Percentiles rank a stretch among this genome's conserved stretches.
phyloP scores from a whole-genome alignment of 2,797 vertebrate species.

The Mormyrus proboscirostris region DNA sequence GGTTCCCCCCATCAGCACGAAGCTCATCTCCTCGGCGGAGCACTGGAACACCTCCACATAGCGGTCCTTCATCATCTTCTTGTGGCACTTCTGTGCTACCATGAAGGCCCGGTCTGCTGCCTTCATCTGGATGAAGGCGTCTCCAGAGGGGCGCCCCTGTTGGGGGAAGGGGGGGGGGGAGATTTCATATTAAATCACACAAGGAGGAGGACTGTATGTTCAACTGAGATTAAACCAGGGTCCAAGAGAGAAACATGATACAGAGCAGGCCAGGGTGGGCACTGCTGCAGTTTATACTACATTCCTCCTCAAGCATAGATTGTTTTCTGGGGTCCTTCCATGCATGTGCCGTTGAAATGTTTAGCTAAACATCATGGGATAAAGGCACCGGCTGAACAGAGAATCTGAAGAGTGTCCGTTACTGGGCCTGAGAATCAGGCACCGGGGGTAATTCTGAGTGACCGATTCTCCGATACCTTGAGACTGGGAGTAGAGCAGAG shows the following conservation, averaged over 20 bases:
- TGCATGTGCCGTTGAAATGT: not conserved
- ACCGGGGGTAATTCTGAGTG: not conserved
- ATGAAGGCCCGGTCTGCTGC: slow-evolving; percentile 83
- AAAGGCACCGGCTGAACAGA: not conserved
- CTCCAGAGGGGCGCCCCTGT: slow-evolving; percentile 87
- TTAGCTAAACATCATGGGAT: not conserved
- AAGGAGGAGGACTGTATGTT: not conserved
- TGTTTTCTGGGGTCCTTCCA: not conserved
- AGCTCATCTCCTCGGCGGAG: slow-evolving; percentile 96
- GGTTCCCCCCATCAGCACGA: slow-evolving; percentile 93
- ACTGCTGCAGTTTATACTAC: not conserved
- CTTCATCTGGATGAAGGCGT: slow-evolving; percentile 96
- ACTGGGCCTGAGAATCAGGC: not conserved
- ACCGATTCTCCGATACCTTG: not conserved
- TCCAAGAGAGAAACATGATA: not conserved
- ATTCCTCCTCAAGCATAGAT: not conserved
- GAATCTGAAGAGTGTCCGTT: not conserved
- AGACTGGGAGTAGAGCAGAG: not conserved
- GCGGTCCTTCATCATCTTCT: slow-evolving; percentile 96
- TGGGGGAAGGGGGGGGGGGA: not conserved
- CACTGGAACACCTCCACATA: slow-evolving; percentile 97
- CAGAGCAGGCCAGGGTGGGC: not conserved
- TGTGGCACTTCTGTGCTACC: slow-evolving; percentile 90
- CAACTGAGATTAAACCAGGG: not conserved
- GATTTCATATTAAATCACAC: not conserved